These are phyloP conservation scores for Scortum barcoo DNA, from an alignment of 2,113 vertebrate genomes.

Conservation along the genomic window DNA sequence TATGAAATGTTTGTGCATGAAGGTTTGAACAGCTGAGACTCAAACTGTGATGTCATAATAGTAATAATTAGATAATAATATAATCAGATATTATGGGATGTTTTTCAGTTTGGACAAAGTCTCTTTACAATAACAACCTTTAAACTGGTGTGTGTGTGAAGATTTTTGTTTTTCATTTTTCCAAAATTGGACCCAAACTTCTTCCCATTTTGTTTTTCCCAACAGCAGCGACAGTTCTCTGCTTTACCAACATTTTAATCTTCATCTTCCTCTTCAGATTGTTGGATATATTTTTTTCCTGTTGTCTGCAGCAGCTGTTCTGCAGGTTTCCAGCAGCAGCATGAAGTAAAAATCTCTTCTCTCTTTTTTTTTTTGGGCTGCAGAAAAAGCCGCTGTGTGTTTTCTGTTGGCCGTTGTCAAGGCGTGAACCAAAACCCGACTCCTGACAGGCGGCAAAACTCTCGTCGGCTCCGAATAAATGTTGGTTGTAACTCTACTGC, in stretches of 20 bases:
- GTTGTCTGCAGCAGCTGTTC: background rate
- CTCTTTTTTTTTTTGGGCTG: background rate
- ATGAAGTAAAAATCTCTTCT: constrained; percentile 49
- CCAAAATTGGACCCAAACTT: background rate
- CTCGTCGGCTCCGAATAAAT: constrained; percentile 68
- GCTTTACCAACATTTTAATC: no score
- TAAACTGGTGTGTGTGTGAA: no score
- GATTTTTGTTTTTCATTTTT: no score
- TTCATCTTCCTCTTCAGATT: background rate
- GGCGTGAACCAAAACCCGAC: constrained; percentile 46
- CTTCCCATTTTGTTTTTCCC: background rate
- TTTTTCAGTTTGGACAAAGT: no score
- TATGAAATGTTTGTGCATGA: background rate
- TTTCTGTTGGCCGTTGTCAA: constrained; percentile 63
- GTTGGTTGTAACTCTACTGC: constrained; percentile 79
- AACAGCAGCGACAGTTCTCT: background rate
- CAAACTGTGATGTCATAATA: no score
- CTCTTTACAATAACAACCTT: no score
- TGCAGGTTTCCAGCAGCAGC: constrained; percentile 2
- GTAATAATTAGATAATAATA: no score
- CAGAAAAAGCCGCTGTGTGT: constrained; percentile 53
- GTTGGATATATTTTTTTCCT: background rate
- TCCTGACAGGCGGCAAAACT: constrained; percentile 66
- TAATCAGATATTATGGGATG: no score
- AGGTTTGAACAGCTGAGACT: background rate